A percentile compares a stretch with the other conserved stretches of the same genome.
phyloP scores from a whole-genome alignment of 2,113 vertebrate genomes.

The Leucopsar rothschildi region DNA sequence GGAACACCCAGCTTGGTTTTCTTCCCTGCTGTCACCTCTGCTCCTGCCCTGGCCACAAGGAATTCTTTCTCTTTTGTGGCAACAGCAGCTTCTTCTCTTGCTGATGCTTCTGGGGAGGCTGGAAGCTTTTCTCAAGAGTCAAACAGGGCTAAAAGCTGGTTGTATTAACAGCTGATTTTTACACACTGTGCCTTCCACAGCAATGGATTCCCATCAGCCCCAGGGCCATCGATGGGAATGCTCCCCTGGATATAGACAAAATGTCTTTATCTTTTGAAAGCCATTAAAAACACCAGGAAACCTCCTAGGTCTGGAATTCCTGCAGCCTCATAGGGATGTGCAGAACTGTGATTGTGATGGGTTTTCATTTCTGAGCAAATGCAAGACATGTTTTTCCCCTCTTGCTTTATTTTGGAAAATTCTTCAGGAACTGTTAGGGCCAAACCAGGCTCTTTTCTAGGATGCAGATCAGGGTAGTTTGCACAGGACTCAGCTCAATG shows the following conservation, averaged over 20 bases:
- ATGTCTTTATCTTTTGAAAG: neutral
- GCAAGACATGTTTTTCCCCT: neutral
- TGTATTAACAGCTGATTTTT: neutral
- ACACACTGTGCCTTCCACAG: fast-evolving
- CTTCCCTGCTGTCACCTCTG: neutral
- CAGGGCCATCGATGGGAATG: neutral
- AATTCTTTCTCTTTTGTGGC: neutral
- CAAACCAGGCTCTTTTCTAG: neutral
- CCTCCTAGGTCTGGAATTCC: neutral
- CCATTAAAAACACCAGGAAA: neutral
- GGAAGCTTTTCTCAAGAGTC: neutral
- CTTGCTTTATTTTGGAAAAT: neutral
- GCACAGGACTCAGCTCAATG: neutral
- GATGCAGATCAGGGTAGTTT: neutral
- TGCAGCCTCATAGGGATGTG: neutral
- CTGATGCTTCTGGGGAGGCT: neutral
- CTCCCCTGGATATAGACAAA: neutral
- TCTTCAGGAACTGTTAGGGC: neutral
- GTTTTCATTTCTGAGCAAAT: neutral
- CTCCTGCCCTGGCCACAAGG: neutral
- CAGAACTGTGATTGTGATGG: neutral
- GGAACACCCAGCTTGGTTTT: neutral
- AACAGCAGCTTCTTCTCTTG: neutral
- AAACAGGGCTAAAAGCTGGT: neutral
- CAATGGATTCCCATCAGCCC: neutral